Evolutionary conservation across 2,797 vertebrate species (phyloP), one percentile per base, ranked within the genome.

Genomic region (Poeciliopsis presidionis): DNA sequence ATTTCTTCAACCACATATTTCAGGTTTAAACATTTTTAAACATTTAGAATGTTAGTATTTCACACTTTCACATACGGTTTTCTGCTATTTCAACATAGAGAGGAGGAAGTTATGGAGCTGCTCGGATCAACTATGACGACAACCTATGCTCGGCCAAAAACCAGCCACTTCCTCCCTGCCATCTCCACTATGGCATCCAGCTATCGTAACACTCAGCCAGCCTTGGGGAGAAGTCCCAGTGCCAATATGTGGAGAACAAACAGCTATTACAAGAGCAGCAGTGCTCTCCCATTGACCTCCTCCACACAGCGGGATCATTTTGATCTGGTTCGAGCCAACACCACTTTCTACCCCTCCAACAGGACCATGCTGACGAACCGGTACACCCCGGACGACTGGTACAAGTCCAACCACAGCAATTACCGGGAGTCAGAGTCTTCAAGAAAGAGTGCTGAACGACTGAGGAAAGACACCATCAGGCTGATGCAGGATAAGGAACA

Each of bases 401-500:
- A 96, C 92, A 95, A 95, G 84, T 97, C 96, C 92, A 99, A 97
- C 90, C 85, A 96, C 77, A 96, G 76, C 93, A 97, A 96, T 92
- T 99, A 95, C 91, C 93, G 95, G n/a, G 97, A 97, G 76, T 97
- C 97, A 0, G 96, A 97, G 85, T 94, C 94, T 0, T 97, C 96
- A 0, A 86, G 96, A 22, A 97, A 96, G 51, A 97, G 96, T 0
- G 97, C 98, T 0, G 98, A 99, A 91, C 94, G 94, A 18, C 94
- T 99, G 59, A 92, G 97, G 1, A 94, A 91, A 0, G 97, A 99
- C 73, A 98, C 97, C 0, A 83, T 96, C 13, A 90, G 96, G 57
- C 46, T 98, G 78, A 97, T 99, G 79, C 97, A 98, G 89, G 97
- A 98, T 36, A 97, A 95, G 75, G 95, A 97, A 12, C 97, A 97